These are phyloP conservation scores for Diplolepis rosae DNA, from an alignment of 2,888 invertebrate species.

Conservation along the genomic window DNA sequence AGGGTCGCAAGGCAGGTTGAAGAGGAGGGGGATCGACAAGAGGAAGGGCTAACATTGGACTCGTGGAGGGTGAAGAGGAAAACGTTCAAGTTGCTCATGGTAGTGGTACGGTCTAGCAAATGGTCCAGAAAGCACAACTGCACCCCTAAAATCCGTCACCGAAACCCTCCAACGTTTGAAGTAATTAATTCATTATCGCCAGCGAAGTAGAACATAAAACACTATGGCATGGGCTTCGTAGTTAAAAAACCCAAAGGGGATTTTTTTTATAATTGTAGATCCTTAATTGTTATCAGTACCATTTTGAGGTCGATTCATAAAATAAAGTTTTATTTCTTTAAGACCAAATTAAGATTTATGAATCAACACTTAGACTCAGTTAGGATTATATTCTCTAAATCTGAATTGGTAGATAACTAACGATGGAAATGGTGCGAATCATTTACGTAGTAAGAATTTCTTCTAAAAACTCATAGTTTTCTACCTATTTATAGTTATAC, in stretches of 20 bases:
- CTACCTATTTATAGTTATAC: too few species aligned
- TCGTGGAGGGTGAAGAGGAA: conserved; percentile 33
- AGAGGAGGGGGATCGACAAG: conserved; percentile 39
- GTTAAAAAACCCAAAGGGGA: neutral
- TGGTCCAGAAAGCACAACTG: conserved; percentile 60
- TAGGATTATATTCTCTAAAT: too few species aligned
- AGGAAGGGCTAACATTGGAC: conserved; percentile 38
- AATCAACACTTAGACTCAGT: neutral
- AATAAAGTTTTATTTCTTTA: neutral
- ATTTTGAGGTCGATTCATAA: neutral
- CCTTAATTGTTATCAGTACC: neutral
- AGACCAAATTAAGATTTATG: neutral
- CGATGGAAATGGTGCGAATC: too few species aligned
- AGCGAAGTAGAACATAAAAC: conserved; percentile 25
- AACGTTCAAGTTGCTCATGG: conserved; percentile 40
- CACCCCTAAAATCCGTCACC: conserved; percentile 43
- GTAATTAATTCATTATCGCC: conserved; percentile 51
- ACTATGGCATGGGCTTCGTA: neutral
- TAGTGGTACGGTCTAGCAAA: conserved; percentile 53
- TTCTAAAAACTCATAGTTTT: too few species aligned
- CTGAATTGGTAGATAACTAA: too few species aligned
- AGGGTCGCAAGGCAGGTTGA: conserved; percentile 42
- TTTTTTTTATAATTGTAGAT: neutral
- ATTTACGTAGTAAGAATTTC: too few species aligned
- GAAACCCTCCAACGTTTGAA: conserved; percentile 51